Conservation (phyloP, 2,888 invertebrate species). For the Epinotia nisella region DNA sequence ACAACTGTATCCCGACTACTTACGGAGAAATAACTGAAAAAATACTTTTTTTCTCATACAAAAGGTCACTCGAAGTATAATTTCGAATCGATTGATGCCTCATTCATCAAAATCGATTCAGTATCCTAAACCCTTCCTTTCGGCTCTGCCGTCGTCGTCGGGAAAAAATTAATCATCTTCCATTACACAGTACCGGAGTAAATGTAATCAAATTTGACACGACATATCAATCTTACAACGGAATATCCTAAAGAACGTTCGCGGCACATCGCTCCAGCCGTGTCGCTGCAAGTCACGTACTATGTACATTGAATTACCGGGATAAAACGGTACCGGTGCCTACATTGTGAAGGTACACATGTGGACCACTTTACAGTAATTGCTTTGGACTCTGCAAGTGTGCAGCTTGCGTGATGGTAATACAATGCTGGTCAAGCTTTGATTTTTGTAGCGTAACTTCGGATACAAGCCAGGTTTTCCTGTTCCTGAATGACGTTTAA, state of each 20-base stretch:
- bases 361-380: slow-evolving; percentile 34
- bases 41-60: too few relatives aligned
- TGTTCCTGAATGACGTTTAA: background rate
- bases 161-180: too few relatives aligned
- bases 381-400: slow-evolving; percentile 22
- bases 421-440: background rate
- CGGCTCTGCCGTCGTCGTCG: too few relatives aligned
- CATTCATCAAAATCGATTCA: too few relatives aligned
- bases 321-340: slow-evolving; percentile 37
- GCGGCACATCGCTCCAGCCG: background rate
- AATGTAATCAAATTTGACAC: background rate
- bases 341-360: slow-evolving; percentile 26
- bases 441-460: slow-evolving; percentile 6
- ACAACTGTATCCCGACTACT: too few relatives aligned
- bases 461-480: background rate
- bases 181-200: background rate
- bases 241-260: slow-evolving; percentile 3
- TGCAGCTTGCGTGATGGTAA: slow-evolving; percentile 19
- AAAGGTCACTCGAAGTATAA: too few relatives aligned
- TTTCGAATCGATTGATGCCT: too few relatives aligned
- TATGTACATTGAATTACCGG: slow-evolving; percentile 45
- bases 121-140: too few relatives aligned
- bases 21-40: too few relatives aligned
- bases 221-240: background rate
- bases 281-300: slow-evolving; percentile 39